phyloP scores from a whole-genome alignment of 2,888 invertebrate genomes.

The Gari tellinella region DNA sequence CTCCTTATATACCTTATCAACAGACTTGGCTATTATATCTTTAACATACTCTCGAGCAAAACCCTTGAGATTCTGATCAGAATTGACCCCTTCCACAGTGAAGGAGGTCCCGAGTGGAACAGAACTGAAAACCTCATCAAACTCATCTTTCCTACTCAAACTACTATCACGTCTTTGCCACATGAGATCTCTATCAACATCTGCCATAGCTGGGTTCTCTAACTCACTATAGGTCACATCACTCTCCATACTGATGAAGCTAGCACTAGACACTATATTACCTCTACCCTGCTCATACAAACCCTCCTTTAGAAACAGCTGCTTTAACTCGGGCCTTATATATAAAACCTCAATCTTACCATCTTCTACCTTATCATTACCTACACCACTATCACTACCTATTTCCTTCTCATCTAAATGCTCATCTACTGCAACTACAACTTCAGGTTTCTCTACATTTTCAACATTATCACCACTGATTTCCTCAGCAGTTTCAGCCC shows the following conservation, averaged over 20 bases:
- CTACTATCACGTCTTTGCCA: background rate
- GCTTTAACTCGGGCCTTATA: too few species aligned
- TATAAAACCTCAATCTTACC: background rate
- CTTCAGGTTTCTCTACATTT: too few species aligned
- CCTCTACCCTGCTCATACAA: background rate
- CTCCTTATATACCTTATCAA: conserved; percentile 22
- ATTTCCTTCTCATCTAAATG: too few species aligned
- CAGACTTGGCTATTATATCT: conserved; percentile 33
- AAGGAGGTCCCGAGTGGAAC: conserved; percentile 11
- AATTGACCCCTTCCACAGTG: background rate
- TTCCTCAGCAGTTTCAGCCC: too few species aligned
- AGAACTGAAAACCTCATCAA: conserved; percentile 51
- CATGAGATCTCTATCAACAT: conserved; percentile 7
- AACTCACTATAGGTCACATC: conserved; percentile 49
- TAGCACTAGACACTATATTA: conserved; percentile 14
- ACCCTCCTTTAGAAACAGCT: too few species aligned
- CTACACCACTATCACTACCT: background rate
- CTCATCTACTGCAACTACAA: too few species aligned
- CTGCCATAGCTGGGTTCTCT: conserved; percentile 15
- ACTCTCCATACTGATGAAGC: conserved; percentile 49
- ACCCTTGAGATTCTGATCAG: conserved; percentile 16
- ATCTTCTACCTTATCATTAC: background rate
- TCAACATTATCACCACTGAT: too few species aligned
- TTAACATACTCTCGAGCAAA: conserved; percentile 54
- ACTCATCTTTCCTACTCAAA: conserved; percentile 1